phyloP scores from a whole-genome alignment of 2,797 vertebrate genomes.

The Heliangelus exortis region DNA sequence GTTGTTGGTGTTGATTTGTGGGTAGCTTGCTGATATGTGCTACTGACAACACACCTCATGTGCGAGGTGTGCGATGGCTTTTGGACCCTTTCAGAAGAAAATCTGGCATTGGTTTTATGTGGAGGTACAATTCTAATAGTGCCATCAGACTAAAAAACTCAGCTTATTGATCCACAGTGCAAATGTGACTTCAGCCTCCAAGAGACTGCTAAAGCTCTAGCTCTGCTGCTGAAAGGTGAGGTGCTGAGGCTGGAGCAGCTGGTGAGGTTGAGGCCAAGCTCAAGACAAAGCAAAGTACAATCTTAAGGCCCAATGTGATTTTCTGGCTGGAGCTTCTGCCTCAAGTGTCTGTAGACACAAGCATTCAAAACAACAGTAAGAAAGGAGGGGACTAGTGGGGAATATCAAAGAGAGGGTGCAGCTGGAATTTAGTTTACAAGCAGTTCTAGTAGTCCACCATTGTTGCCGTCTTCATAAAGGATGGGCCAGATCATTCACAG shows the following conservation, averaged over 20 bases:
- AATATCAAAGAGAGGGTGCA: neutral
- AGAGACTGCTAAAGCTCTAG: neutral
- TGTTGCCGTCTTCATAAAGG: neutral
- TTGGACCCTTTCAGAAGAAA: neutral
- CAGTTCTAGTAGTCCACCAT: neutral
- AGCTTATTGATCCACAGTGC: neutral
- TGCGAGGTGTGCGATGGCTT: neutral
- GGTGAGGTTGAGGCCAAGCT: neutral
- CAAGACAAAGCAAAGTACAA: neutral
- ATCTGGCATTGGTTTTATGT: neutral
- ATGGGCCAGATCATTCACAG: neutral
- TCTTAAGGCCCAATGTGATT: neutral
- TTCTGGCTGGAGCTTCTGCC: neutral
- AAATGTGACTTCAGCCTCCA: neutral
- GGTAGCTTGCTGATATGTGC: neutral
- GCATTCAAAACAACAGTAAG: neutral
- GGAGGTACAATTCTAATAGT: neutral
- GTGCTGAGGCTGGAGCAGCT: neutral
- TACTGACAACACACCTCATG: neutral
- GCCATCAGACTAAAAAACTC: neutral
- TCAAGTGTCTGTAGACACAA: neutral
- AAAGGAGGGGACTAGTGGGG: neutral
- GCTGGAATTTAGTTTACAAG: slow-evolving; percentile 15
- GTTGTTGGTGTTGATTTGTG: neutral
- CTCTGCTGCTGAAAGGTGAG: neutral